Evolutionary conservation across 37 sponge, comb jelly and placozoan species (phyloP).

Genomic region (Diacarnus erythraeanus): DNA sequence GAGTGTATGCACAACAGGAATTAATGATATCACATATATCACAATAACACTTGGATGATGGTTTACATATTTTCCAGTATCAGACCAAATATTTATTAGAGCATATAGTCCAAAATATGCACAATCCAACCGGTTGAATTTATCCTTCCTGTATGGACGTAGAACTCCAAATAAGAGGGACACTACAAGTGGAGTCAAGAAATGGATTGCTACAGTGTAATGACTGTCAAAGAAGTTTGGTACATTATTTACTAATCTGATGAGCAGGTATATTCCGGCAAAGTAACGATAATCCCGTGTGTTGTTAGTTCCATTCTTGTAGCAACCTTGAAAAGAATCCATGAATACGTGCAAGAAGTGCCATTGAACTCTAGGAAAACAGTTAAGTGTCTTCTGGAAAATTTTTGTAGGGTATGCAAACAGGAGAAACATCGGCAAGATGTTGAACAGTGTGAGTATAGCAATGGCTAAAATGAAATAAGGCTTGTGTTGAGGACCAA

Average conservation of each 20-base stretch:
- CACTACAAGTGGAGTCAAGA: not conserved
- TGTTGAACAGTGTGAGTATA: not conserved
- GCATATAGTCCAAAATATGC: not conserved
- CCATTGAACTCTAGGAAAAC: not conserved
- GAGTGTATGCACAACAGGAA: too few species aligned
- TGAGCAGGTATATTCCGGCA: constrained; percentile 10
- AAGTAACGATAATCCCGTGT: constrained; percentile 18
- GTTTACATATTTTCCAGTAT: too few species aligned
- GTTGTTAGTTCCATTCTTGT: constrained; percentile 33
- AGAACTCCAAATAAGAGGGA: not conserved
- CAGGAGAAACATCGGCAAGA: not conserved
- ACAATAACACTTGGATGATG: too few species aligned
- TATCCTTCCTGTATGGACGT: not conserved
- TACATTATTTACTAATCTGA: not conserved
- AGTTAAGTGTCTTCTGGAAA: not conserved
- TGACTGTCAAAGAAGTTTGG: not conserved
- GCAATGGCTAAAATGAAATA: not conserved
- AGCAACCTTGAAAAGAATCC: constrained; percentile 7
- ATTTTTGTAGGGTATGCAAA: constrained; percentile 1
- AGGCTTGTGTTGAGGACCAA: not conserved
- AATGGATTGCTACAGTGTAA: not conserved
- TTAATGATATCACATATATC: too few species aligned
- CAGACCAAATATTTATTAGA: too few species aligned
- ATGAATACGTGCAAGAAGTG: not conserved
- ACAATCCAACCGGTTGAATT: not conserved